phyloP scores from a whole-genome alignment of 1,140 invertebrate genomes.

The Colletes latitarsis region DNA sequence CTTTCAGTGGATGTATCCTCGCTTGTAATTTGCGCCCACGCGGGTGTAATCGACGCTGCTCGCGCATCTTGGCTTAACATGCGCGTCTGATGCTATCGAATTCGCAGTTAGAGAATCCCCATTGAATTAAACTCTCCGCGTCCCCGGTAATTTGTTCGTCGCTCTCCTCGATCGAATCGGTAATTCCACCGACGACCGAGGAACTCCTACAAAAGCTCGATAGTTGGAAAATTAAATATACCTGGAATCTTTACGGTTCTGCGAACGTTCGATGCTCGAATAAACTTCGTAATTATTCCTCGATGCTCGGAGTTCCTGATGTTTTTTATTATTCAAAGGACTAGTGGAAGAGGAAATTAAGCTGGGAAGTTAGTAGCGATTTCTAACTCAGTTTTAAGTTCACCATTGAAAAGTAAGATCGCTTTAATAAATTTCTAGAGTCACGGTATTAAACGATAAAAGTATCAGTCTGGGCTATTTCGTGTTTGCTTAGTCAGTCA shows the following conservation, averaged over 20 bases:
- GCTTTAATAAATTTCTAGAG: not conserved
- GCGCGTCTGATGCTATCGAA: constrained; percentile 30
- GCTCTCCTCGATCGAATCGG: not conserved
- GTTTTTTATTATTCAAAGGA: too few species aligned
- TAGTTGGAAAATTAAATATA: too few species aligned
- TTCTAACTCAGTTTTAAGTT: too few species aligned
- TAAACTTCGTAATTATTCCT: too few species aligned
- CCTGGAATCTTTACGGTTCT: too few species aligned
- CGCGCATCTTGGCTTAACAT: constrained; percentile 16
- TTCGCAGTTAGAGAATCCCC: constrained; percentile 4
- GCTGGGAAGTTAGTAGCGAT: too few species aligned
- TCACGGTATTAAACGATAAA: not conserved
- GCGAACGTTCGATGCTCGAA: too few species aligned
- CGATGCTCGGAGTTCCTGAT: too few species aligned
- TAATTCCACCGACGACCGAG: not conserved
- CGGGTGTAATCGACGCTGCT: constrained; percentile 53
- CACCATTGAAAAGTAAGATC: too few species aligned
- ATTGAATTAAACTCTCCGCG: constrained; percentile 10
- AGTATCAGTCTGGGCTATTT: not conserved
- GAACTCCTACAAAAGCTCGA: too few species aligned
- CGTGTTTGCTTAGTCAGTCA: not conserved
- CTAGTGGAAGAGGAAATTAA: too few species aligned
- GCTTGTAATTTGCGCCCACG: constrained; percentile 77
- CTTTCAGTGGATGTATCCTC: constrained; percentile 69
- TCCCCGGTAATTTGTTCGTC: not conserved